Base-by-base conservation (phyloP, 2,797 vertebrate genomes). In the Gobio occitaniae region DNA sequence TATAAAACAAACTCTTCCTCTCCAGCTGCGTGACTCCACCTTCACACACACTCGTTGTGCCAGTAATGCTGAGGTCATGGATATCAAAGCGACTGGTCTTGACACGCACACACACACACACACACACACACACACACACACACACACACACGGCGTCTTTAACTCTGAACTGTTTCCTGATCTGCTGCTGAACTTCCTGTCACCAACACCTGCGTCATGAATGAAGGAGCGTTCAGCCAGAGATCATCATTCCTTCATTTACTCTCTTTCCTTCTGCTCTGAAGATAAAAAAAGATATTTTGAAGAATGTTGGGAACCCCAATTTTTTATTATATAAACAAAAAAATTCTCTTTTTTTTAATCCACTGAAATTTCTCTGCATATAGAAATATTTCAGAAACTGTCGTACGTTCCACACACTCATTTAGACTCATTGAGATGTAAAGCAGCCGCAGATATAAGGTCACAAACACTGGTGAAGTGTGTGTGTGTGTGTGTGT, bases 51-150 rank as follows among this genome's bases (percentile, higher is more conserved):
- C 50, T 56, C 7, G 3, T 54, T 25, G 25, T 11, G 3, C 13
- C 25, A 79, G 59, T 48, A 66, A 13, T 48, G 61, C 78, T 80
- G 47, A 50, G 44, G 17, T 80, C 78, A 52, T 66, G 44, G 17
- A 80, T 47, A 19, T 78, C 25, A 63, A 65, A 63, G 77, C 4
- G 1, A 32, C 59, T 6, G 54, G 36, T n/a, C 54, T 17, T 13
- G 21, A 77, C 54, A 44, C 25, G 25, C 25, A 25, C 25, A 72
- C 36, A 19, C 68, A 21, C 68, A 38, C 66, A 41, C 29, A 8
- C 69, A n/a, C 70, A 25, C 25, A 52, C 72, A 21, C 36, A 25
- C 75, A 1, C 76, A 15, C 32, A 38, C 16, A 10, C 3, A 25
- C 25, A 25, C 25, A 25, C 25, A 25, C 32, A 38, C 16, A 10